Base-by-base conservation (phyloP, 2,888 invertebrate species). In the Philereme transversata region DNA sequence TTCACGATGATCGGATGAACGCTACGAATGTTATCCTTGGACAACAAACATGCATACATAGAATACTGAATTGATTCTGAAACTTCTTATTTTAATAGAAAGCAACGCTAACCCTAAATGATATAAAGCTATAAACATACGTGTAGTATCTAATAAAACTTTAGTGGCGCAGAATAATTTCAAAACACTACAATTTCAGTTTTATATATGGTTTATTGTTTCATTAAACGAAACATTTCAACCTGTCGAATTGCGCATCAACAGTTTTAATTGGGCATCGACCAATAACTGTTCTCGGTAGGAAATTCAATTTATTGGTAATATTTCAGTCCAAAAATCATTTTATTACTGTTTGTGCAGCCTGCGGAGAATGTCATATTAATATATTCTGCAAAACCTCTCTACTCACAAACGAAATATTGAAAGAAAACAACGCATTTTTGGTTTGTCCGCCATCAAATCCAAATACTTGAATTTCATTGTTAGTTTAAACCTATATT, bases 291-390 rank as follows among this genome's bases (percentile, higher is more conserved):
- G 43, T 49, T 51, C 51, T 40, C 51, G 33, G 51, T 40, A 11
- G 40, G 45, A 52, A 60, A 64, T 60, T 48, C 48, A 57, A 60
- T 60, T 54, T 54, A 60, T 54, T 44, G 44, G 57, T 55, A 54
- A 64, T 57, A 64, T 60, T 64, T 60, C 64, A 64, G 51, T 7
- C 51, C 51, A 47, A 44, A 56, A 59, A 60, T 53, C 49, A 51
- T 55, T 56, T 6, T 46, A 43, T 54, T n/a, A 36, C 45, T 57
- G 50, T 57, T 54, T 60, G 57, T 36, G 38, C 38, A 56, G 56
- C 40, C 40, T 44, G 47, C 55, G 43, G 38, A 41, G 11, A 43
- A 43, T n/a, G 44, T 7, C 41, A 57, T 22, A 22, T 22, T n/a
- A 53, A 49, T 49, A 53, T 43, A 48, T 36, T 52, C 35, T 52